phyloP scores from a whole-genome alignment of 1,140 invertebrate species.

The Battus philenor region DNA sequence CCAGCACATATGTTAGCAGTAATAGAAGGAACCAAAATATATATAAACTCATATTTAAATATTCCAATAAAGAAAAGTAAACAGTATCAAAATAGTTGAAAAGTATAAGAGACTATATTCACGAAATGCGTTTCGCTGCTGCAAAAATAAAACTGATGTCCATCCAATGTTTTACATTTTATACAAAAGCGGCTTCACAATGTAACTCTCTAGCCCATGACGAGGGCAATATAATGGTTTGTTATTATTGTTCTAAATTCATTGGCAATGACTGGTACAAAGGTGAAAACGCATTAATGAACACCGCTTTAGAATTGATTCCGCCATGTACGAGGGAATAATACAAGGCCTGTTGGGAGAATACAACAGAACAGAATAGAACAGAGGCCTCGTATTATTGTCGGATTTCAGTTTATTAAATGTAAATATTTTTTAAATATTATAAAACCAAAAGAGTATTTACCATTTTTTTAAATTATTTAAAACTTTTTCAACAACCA shows the following conservation, averaged over 20 bases:
- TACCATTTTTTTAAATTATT: no score
- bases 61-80: slow-evolving; percentile 1
- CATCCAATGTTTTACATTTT: neutral
- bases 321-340: no score
- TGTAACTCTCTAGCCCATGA: slow-evolving; percentile 56
- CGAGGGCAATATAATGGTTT: slow-evolving; percentile 45
- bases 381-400: no score
- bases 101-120: neutral
- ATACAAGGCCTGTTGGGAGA: no score
- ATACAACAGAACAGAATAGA: no score
- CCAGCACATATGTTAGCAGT: slow-evolving; percentile 23
- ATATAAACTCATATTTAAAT: slow-evolving; percentile 17
- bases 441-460: no score
- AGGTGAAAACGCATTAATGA: slow-evolving; percentile 14
- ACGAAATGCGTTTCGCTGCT: slow-evolving; percentile 7
- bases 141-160: slow-evolving; percentile 27
- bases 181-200: slow-evolving; percentile 56
- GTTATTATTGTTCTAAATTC: slow-evolving; percentile 58
- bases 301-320: neutral
- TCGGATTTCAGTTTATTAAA: no score
- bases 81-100: neutral
- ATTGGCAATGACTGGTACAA: slow-evolving; percentile 22
- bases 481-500: no score
- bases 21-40: slow-evolving; percentile 3
- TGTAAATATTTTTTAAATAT: no score